Evolutionary conservation across 2,113 vertebrate genomes (phyloP), one percentile per base, ranked within the genome.

Genomic region (Nerophis ophidion): DNA sequence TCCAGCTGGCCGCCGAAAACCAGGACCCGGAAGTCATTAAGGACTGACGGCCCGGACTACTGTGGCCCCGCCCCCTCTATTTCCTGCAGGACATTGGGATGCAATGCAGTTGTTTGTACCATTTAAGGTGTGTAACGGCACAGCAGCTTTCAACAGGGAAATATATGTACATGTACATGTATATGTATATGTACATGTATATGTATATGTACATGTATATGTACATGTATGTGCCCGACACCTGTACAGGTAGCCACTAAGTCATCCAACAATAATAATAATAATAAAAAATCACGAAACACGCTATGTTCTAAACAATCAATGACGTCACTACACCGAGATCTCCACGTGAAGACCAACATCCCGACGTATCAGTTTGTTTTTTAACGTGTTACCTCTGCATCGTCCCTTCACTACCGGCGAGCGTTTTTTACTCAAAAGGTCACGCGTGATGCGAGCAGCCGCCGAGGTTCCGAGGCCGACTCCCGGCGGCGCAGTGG

Each of bases 391-490:
- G 40, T 3, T 10, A 12, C 40, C 40, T 44, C 40, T 11, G 40
- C 40, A 44, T 44, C 40, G 5, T 44, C 40, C 10, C 10, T 44
- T 44, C 10, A 44, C 10, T 0, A 11, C 26, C 1, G 48, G 5
- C 17, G 7, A 33, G 35, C 34, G 5, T 26, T 6, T 8, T 26
- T 26, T 26, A 26, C 26, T 26, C 36, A 38, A 54, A 16, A 38
- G 7, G 13, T 49, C 48, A 48, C 16, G 38, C 38, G 1, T 40
- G 38, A 17, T 58, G 56, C 57, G 63, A 68, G 63, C 70, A 52
- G 60, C 46, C 55, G 73, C 72, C 60, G 79, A 86, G 89, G 77
- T 93, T 91, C 64, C 87, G 88, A 63, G 75, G 79, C 88, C 91
- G 91, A 56, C 84, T 77, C 66, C 78, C 88, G 7, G 81, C 50